Evolutionary conservation across 2,797 vertebrate species (phyloP).

Genomic region (Chloroceryle inda): DNA sequence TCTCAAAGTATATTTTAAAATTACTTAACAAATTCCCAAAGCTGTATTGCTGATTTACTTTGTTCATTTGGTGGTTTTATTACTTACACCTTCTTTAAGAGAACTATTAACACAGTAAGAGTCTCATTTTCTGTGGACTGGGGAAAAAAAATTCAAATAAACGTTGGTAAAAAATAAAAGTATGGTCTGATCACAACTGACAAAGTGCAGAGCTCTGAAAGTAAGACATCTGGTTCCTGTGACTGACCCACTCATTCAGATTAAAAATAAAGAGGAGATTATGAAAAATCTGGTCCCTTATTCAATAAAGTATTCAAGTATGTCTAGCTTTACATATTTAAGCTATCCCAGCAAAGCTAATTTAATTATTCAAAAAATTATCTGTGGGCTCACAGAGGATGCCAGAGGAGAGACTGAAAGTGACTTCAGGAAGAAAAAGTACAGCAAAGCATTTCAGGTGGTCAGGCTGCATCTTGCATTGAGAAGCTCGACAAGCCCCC

Average conservation of each 20-base stretch:
- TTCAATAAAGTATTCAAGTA: slow-evolving; percentile 28
- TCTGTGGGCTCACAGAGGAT: neutral
- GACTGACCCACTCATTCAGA: slow-evolving; percentile 24
- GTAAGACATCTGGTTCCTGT: slow-evolving; percentile 61
- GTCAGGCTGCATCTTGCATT: neutral
- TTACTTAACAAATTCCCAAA: neutral
- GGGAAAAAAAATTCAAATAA: neutral
- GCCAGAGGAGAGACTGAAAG: neutral
- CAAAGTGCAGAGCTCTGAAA: slow-evolving; percentile 49
- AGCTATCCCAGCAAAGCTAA: slow-evolving; percentile 1
- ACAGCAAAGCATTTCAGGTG: neutral
- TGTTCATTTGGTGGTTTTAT: neutral
- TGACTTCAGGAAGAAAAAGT: neutral
- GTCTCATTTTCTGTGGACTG: neutral
- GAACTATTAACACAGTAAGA: neutral
- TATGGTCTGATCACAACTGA: slow-evolving; percentile 14
- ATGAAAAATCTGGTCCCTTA: slow-evolving; percentile 40
- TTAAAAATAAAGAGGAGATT: slow-evolving; percentile 50
- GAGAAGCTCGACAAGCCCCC: neutral
- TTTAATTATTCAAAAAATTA: slow-evolving; percentile 4
- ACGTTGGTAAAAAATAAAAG: neutral
- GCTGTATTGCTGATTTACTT: neutral
- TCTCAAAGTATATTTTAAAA: neutral
- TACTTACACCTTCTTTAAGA: neutral
- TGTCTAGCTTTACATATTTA: slow-evolving; percentile 25